phyloP scores from a whole-genome alignment of 2,113 vertebrate species.

The Chascanopsetta lugubris region DNA sequence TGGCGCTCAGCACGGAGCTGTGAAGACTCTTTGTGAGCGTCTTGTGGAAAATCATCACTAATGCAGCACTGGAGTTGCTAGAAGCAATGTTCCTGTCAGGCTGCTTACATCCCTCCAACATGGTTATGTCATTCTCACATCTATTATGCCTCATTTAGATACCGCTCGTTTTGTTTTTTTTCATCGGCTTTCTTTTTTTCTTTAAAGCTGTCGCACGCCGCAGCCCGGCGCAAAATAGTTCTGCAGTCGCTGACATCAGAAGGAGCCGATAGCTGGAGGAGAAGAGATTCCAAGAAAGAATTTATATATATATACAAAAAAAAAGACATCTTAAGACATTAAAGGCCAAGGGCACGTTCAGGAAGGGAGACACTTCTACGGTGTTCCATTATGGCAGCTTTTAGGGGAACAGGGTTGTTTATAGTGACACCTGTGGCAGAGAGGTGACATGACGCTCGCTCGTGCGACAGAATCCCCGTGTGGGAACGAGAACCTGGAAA shows the following conservation, averaged over 20 bases:
- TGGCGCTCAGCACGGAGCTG: slow-evolving; percentile 44
- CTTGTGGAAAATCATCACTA: slow-evolving; percentile 76
- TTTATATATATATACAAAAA: too few relatives aligned
- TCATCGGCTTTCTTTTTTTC: not conserved
- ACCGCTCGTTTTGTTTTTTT: slow-evolving; percentile 18
- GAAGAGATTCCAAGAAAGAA: not conserved
- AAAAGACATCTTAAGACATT: not conserved
- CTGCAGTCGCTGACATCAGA: not conserved
- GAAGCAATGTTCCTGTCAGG: slow-evolving; percentile 70
- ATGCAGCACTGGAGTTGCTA: slow-evolving; percentile 74
- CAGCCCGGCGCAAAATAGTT: slow-evolving; percentile 10
- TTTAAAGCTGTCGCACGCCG: slow-evolving; percentile 29
- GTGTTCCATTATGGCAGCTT: too few relatives aligned
- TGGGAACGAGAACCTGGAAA: too few relatives aligned
- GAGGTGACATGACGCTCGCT: too few relatives aligned
- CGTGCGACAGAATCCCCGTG: too few relatives aligned
- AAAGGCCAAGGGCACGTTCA: not conserved
- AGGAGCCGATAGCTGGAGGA: not conserved
- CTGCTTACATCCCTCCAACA: slow-evolving; percentile 66
- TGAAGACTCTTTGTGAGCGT: slow-evolving; percentile 56
- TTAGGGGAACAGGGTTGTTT: too few relatives aligned
- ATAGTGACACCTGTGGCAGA: too few relatives aligned
- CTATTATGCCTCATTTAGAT: slow-evolving; percentile 70
- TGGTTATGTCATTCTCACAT: slow-evolving; percentile 70
- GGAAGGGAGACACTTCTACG: not conserved